Percentiles rank a stretch among this genome's conserved stretches.
These are phyloP conservation scores for Leptarthrus brevirostris DNA, from an alignment of 2,888 invertebrate genomes.

Conservation along the genomic window DNA sequence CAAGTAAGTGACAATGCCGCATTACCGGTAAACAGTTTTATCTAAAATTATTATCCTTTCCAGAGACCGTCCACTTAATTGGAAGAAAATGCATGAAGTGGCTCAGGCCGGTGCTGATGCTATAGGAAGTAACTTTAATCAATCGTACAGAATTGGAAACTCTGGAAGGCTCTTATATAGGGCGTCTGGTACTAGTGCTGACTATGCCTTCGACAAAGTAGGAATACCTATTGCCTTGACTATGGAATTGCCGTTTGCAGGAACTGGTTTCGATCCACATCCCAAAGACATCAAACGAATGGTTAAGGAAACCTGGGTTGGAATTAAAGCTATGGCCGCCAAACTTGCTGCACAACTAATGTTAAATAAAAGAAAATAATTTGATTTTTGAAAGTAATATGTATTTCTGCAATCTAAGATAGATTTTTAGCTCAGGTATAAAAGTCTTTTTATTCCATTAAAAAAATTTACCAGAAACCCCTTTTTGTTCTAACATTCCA, in stretches of 20 bases:
- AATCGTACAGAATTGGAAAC: constrained; percentile 65
- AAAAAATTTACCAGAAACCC: no score
- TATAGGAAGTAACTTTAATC: constrained; percentile 62
- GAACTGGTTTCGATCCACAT: constrained; percentile 73
- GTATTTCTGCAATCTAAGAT: no score
- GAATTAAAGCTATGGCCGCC: constrained; percentile 65
- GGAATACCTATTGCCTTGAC: constrained; percentile 73
- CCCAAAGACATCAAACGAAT: constrained; percentile 70
- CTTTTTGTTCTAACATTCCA: no score
- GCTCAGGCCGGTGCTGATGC: constrained; percentile 64
- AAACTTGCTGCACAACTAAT: no score
- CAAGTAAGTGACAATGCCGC: constrained; percentile 58
- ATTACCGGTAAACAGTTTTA: not conserved
- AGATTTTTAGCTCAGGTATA: no score
- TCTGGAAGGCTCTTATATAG: constrained; percentile 68
- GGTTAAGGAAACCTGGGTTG: constrained; percentile 71
- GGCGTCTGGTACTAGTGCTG: constrained; percentile 74
- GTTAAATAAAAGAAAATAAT: no score
- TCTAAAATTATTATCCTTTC: constrained; percentile 9
- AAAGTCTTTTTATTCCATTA: no score
- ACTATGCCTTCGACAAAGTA: constrained; percentile 72
- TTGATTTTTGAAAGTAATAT: no score
- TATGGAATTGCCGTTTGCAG: constrained; percentile 73
- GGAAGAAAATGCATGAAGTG: constrained; percentile 65
- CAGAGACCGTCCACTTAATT: constrained; percentile 66